Conservation (phyloP, 2,797 vertebrate genomes). For the Discoglossus pictus region DNA sequence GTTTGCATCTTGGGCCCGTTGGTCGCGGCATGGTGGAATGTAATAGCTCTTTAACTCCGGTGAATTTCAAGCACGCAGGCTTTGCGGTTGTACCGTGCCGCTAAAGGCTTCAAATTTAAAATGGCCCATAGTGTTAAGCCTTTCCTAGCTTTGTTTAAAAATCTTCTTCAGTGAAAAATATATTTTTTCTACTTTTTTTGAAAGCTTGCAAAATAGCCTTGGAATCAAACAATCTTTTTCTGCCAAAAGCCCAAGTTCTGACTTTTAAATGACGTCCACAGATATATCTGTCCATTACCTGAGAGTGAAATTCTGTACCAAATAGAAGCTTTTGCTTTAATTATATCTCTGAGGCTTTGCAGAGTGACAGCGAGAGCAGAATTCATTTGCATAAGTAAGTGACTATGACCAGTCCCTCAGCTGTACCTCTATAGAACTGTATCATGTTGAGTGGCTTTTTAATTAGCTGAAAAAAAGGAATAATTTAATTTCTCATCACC, state of each 20-base stretch:
- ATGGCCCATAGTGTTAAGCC: no score
- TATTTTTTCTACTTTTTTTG: slow-evolving; percentile 5
- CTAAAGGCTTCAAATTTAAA: no score
- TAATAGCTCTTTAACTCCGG: no score
- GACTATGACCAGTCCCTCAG: neutral
- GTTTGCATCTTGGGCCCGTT: no score
- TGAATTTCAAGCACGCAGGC: no score
- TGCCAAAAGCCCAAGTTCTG: slow-evolving; percentile 1
- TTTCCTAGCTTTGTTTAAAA: no score
- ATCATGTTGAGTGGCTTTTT: neutral
- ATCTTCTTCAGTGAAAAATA: no score
- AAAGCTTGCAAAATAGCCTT: slow-evolving; percentile 4
- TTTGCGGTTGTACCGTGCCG: no score
- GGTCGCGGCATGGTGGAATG: no score
- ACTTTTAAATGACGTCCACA: slow-evolving; percentile 8
- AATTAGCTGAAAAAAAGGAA: neutral
- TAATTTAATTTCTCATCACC: no score
- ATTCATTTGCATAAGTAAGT: slow-evolving; percentile 22
- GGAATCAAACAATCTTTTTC: slow-evolving; percentile 14
- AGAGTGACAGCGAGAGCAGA: slow-evolving; percentile 4
- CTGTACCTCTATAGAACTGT: neutral
- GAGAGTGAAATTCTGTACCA: slow-evolving; percentile 6
- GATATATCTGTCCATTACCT: slow-evolving; percentile 5
- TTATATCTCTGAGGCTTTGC: slow-evolving; percentile 27
- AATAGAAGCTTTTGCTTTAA: slow-evolving; percentile 8